Evolutionary conservation across 2,113 vertebrate species (phyloP), one percentile per base, ranked within the genome.

Genomic region (Daubentonia madagascariensis): DNA sequence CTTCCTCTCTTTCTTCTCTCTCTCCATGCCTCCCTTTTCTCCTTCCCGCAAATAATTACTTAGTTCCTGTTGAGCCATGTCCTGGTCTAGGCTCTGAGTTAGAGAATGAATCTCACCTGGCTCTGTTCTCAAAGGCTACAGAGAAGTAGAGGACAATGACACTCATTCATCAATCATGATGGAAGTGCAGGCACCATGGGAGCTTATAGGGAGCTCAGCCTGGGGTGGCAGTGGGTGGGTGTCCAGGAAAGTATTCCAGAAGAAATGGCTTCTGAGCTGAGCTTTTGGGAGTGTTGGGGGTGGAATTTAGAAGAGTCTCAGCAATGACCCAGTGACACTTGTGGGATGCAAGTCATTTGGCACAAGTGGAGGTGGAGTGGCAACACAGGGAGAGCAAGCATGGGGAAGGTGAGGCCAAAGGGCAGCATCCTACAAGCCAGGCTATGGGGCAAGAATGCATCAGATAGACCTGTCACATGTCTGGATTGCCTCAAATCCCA

Each of bases 21-120:
- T 20, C 5, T 50, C 4, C 23, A 3, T 52, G 5, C 6, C 5
- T 25, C 8, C 13, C 10, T 43, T 28, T 43, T 45, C 48, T 76
- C 14, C 54, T 84, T 52, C 23, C 45, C 5, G 48, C n/a, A 88
- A 89, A 73, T 37, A 75, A n/a, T 88, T 95, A 63, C 37, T 65
- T 45, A 83, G 67, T 81, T 25, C 40, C 17, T 40, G 0, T 17
- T n/a, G 73, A 96, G 50, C 61, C 78, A 63, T 18, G 13, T 43
- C 35, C 18, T 45, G 40, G 8, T 43, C 37, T 54, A 78, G 65
- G 25, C 3, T 59, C 52, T 73, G 72, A 91, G 52, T 6, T 63
- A 76, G 30, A 81, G 14, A 68, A 79, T 85, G 48, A 40, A 67
- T 28, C 32, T 85, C 22, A 85, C 10, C 14, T 30, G 37, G 35